Evolutionary conservation across 2,888 invertebrate species (phyloP).

Genomic region (Sarcophaga variegata): DNA sequence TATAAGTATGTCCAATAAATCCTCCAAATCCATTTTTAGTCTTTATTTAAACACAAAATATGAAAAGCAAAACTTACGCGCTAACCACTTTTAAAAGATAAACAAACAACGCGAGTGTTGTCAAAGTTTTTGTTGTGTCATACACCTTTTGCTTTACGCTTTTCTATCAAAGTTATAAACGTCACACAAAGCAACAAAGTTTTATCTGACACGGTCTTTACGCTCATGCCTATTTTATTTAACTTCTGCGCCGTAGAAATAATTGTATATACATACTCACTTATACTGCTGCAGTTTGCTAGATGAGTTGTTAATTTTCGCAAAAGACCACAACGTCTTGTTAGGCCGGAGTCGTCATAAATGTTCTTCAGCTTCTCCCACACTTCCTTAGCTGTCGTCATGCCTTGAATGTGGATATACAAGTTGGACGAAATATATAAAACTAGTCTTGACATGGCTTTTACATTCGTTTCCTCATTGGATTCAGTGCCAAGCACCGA

Average conservation of each 20-base stretch:
- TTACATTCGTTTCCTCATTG: not conserved
- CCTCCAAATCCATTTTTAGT: too few relatives aligned
- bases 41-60: too few relatives aligned
- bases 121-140: too few relatives aligned
- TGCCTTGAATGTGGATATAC: conserved; percentile 38
- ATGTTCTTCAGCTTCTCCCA: conserved; percentile 5
- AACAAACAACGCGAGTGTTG: too few relatives aligned
- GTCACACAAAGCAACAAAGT: too few relatives aligned
- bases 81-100: too few relatives aligned
- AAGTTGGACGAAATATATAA: conserved; percentile 44
- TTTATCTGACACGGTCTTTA: not conserved
- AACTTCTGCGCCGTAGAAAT: conserved; percentile 46
- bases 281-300: conserved; percentile 27
- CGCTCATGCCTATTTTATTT: conserved; percentile 45
- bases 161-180: too few relatives aligned
- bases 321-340: conserved; percentile 1
- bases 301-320: conserved; percentile 37
- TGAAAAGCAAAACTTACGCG: too few relatives aligned
- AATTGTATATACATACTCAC: conserved; percentile 6
- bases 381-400: conserved; percentile 35
- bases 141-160: too few relatives aligned
- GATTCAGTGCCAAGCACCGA: conserved; percentile 20
- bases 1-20: too few relatives aligned
- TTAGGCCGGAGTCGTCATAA: conserved; percentile 25
- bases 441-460: conserved; percentile 37